Evolutionary conservation across 2,888 invertebrate genomes (phyloP).

Genomic region (Priocnemis perturbator): DNA sequence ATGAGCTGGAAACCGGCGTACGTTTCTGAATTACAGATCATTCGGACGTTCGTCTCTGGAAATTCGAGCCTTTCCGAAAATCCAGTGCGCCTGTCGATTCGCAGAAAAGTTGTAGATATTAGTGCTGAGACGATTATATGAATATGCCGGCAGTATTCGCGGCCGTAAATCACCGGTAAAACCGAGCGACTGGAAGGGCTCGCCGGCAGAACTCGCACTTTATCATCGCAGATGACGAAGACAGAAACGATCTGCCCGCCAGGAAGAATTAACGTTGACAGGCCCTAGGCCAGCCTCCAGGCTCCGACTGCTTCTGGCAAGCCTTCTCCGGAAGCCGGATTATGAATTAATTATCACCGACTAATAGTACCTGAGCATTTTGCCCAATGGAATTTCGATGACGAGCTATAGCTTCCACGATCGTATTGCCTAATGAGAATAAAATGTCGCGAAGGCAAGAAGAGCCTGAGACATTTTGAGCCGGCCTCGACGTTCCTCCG

Average conservation of each 20-base stretch:
- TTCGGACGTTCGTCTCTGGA: no score
- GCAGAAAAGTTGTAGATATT: slow-evolving; percentile 63
- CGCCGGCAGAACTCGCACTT: slow-evolving; percentile 50
- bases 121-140: slow-evolving; percentile 62
- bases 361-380: slow-evolving; percentile 18
- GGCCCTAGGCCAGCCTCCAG: slow-evolving; percentile 10
- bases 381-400: slow-evolving; percentile 35
- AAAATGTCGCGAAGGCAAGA: neutral
- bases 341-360: slow-evolving; percentile 55
- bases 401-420: slow-evolving; percentile 27
- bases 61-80: no score
- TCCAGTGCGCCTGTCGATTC: slow-evolving; percentile 1
- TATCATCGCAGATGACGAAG: slow-evolving; percentile 58
- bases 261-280: slow-evolving; percentile 58
- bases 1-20: no score
- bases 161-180: slow-evolving; percentile 62
- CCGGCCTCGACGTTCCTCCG: no score
- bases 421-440: neutral
- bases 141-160: slow-evolving; percentile 57
- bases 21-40: no score
- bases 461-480: no score
- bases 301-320: slow-evolving; percentile 43
- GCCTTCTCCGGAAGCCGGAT: slow-evolving; percentile 38
- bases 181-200: slow-evolving; percentile 43
- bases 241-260: slow-evolving; percentile 49